Evolutionary conservation across 2,113 vertebrate species (phyloP), one percentile per base, ranked within the genome.

Genomic region (Diadophis punctatus): DNA sequence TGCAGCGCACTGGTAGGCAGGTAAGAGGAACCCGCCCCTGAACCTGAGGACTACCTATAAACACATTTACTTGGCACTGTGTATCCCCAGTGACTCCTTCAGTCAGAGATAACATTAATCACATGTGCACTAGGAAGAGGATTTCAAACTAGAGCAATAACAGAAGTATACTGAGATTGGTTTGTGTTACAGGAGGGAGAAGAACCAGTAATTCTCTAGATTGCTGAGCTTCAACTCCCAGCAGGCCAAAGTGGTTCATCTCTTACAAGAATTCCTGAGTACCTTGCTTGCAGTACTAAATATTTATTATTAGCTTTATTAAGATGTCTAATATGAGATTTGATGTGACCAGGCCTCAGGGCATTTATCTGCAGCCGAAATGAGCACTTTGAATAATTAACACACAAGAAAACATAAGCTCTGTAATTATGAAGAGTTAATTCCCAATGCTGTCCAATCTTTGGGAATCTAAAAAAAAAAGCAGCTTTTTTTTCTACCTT

Each of bases 181-280:
- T 88, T 92, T 88, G 53, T 92, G 92, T 34, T 4, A 93, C 89
- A 91, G 90, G 90, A 43, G 34, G 16, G 68, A 80, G 34, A 80
- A 80, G n/a, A 80, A 20, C 68, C n/a, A 20, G 7, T 80, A 80
- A 39, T 39, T 80, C 68, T 80, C 68, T 39, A 80, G 68, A 39
- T 39, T 39, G 16, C 34, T 80, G 34, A 80, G 16, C 7, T 80
- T 80, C n/a, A 80, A 80, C 1, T 80, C 68, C 34, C 16, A 80
- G n/a, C 34, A 80, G 16, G n/a, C 34, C n/a, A 39, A 39, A 8
- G 68, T 8, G 34, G 68, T 80, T 80, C n/a, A 80, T 80, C 68
- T 93, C 90, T 34, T 4, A 93, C 90, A 92, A 74, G 68, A 27
- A 87, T 18, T 51, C 49, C 10, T 34, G n/a, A n/a, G 51, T 27